phyloP scores from a whole-genome alignment of 1,140 invertebrate species.

The Sipha flava region DNA sequence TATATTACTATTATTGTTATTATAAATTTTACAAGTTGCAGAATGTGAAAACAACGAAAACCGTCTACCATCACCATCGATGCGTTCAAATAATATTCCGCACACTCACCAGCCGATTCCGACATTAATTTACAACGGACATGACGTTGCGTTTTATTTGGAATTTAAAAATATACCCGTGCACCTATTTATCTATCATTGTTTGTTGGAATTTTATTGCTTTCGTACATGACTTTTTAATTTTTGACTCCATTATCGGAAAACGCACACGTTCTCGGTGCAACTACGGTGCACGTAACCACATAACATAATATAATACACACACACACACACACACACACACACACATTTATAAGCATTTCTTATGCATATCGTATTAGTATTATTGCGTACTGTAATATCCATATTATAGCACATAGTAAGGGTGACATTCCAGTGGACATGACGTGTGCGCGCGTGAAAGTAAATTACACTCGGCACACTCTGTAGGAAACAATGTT shows the following conservation, averaged over 20 bases:
- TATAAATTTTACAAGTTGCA: no score
- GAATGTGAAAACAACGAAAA: neutral
- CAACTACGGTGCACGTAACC: neutral
- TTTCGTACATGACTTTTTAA: slow-evolving; percentile 13
- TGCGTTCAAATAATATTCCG: no score
- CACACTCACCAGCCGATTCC: neutral
- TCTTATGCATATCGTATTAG: no score
- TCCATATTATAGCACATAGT: neutral
- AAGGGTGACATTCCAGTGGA: neutral
- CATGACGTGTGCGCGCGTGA: neutral
- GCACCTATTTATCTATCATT: neutral
- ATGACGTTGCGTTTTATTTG: neutral
- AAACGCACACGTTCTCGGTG: neutral
- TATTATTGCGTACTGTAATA: neutral
- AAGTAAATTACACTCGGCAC: no score
- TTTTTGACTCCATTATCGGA: neutral
- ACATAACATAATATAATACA: neutral
- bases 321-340: no score
- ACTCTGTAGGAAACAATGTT: no score
- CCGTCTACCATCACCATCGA: neutral
- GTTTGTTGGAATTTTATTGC: slow-evolving; percentile 4
- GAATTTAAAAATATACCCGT: neutral
- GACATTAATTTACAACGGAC: neutral
- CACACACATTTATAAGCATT: no score
- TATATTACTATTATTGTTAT: neutral